Evolutionary conservation across 2,113 vertebrate species (phyloP), one percentile per base, ranked within the genome.

Genomic region (Formicarius rufipectus): DNA sequence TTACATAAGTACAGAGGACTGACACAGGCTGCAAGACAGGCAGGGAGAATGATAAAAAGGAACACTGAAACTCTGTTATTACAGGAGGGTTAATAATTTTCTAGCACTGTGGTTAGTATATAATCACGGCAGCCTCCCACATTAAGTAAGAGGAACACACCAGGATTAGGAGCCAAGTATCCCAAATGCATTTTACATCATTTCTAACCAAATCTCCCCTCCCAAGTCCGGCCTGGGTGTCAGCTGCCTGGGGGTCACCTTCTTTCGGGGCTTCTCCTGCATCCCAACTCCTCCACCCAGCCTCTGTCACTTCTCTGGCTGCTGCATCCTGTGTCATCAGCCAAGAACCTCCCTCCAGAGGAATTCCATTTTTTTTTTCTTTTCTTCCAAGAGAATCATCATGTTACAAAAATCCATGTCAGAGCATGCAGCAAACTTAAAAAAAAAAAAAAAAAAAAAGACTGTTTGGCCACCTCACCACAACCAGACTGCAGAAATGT

Each of bases 61-160:
- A 30, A 17, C 21, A 30, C 12, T 81, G 78, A 89, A 92, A 60
- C 60, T 47, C 30, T 87, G 64, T 37, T 81, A 35, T 40, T 79
- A 91, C 10, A 62, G 56, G 72, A 73, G 10, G 27, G 78, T 96
- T 93, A 94, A 62, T 88, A 64, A 80, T 95, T 94, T 85, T 75
- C 77, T 25, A 87, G 23, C 82, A 23, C n/a, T 56, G 31, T 47
- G 6, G 69, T 84, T 90, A 79, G 87, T 55, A 44, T 67, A 40
- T 58, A 91, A 66, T 67, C 58, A n/a, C 58, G 82, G 52, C 55
- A 93, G 66, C 74, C 49, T 90, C 84, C 74, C 69, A 39, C 42
- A 37, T 59, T 24, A 89, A 67, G 28, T 53, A 55, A 53, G 0
- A 0, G 58, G 63, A 93, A 91, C 14, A 1, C 0, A 0, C 68